Conservation (phyloP, 2,888 invertebrate genomes). For the Hecatera dysodea region DNA sequence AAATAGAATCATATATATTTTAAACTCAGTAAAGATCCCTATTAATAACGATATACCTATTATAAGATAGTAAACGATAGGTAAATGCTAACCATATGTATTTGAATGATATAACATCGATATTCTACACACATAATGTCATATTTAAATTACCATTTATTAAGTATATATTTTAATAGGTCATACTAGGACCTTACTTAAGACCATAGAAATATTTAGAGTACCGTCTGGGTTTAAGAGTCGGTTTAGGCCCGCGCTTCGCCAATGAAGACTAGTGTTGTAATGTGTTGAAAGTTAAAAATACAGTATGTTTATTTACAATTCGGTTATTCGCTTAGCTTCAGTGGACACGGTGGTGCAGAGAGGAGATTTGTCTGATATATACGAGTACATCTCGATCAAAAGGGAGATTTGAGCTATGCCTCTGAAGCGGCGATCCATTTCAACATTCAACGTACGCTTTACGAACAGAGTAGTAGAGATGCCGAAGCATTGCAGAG, state of each 20-base stretch:
- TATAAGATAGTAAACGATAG: not conserved
- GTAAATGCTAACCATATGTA: not conserved
- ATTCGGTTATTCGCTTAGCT: not conserved
- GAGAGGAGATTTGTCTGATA: not conserved
- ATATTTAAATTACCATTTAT: not conserved
- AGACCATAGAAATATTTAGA: slow-evolving; percentile 2
- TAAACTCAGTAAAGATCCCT: too few species aligned
- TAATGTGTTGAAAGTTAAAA: not conserved
- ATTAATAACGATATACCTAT: not conserved
- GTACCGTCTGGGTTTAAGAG: not conserved
- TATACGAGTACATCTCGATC: not conserved
- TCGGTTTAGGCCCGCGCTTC: not conserved
- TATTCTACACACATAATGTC: slow-evolving; percentile 19
- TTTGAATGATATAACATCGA: slow-evolving; percentile 17
- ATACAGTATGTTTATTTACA: not conserved
- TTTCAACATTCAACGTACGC: not conserved
- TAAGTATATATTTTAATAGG: not conserved
- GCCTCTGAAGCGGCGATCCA: not conserved
- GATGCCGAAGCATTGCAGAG: not conserved
- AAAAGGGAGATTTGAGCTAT: not conserved
- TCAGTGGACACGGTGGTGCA: not conserved
- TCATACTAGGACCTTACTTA: not conserved
- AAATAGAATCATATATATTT: too few species aligned
- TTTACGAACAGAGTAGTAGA: not conserved
- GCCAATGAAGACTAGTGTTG: not conserved